Evolutionary conservation across 2,113 vertebrate species (phyloP).

Genomic region (Anarhynchus alexandrinus): DNA sequence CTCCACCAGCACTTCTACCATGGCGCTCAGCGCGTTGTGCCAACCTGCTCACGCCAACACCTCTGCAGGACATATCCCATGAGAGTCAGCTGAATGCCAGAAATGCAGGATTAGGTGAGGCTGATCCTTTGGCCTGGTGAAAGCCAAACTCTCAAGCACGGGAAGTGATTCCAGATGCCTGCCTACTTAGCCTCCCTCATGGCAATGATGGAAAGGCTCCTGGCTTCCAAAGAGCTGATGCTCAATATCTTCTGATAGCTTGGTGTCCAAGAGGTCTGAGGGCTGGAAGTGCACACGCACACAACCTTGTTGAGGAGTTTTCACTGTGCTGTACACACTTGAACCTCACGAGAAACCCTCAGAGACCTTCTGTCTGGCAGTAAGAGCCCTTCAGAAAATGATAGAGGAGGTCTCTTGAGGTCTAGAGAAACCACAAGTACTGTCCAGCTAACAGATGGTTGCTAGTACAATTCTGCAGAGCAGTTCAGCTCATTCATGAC

Average conservation of each 20-base stretch:
- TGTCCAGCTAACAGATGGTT: neutral
- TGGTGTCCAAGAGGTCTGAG: neutral
- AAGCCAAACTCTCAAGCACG: neutral
- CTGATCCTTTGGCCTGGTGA: neutral
- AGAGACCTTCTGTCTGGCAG: neutral
- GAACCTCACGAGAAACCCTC: neutral
- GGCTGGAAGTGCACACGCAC: neutral
- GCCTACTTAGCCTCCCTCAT: neutral
- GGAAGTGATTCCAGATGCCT: neutral
- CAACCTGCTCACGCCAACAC: neutral
- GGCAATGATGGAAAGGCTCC: neutral
- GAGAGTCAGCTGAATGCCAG: neutral
- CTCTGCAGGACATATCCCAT: neutral
- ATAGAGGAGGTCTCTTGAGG: neutral
- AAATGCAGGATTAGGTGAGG: neutral
- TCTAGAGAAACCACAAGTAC: neutral
- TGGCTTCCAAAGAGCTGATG: neutral
- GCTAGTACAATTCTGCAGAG: neutral
- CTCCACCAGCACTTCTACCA: neutral
- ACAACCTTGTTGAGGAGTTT: neutral
- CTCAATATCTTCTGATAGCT: neutral
- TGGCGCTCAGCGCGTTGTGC: rapidly evolving
- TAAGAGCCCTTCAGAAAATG: neutral
- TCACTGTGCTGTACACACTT: neutral
- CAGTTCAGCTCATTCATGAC: neutral